A percentile compares a stretch with the other conserved stretches of the same genome.
Evolutionary conservation across 2,797 vertebrate genomes (phyloP).

Genomic region (Enteromius trimaculatus): DNA sequence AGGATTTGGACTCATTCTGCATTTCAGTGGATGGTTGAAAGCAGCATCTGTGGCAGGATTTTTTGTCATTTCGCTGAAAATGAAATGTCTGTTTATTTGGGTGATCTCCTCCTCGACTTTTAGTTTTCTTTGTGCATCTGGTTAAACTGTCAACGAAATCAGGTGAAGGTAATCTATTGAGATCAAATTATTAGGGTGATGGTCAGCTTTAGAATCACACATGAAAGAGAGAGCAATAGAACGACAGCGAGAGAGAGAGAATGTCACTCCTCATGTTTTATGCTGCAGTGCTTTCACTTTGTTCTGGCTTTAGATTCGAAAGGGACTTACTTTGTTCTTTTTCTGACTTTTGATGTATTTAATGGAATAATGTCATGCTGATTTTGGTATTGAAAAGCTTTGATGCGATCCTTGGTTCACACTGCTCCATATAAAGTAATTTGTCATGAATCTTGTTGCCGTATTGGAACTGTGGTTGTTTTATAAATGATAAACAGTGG

Average conservation of each 20-base stretch:
- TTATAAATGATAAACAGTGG: background rate
- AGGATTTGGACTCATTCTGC: constrained; percentile 28
- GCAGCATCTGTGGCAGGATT: constrained; percentile 1
- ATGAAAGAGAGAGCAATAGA: background rate
- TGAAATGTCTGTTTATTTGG: background rate
- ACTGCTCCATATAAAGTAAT: background rate
- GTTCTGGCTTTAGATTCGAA: background rate
- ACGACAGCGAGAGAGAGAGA: background rate
- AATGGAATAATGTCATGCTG: background rate
- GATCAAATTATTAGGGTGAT: background rate
- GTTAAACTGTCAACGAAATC: background rate
- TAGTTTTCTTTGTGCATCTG: background rate
- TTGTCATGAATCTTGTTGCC: background rate
- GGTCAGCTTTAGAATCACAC: background rate
- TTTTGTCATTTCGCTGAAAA: background rate
- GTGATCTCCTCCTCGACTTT: background rate
- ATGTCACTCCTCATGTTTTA: background rate
- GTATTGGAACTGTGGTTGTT: background rate
- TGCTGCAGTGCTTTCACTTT: background rate
- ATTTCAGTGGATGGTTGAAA: constrained; percentile 28
- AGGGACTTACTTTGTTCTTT: background rate
- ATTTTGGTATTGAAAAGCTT: constrained; percentile 10
- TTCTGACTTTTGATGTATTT: constrained; percentile 3
- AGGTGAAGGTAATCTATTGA: background rate
- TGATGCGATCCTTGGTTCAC: background rate